Conservation (phyloP, 2,888 invertebrate genomes). For the Agrochola lychnidis region DNA sequence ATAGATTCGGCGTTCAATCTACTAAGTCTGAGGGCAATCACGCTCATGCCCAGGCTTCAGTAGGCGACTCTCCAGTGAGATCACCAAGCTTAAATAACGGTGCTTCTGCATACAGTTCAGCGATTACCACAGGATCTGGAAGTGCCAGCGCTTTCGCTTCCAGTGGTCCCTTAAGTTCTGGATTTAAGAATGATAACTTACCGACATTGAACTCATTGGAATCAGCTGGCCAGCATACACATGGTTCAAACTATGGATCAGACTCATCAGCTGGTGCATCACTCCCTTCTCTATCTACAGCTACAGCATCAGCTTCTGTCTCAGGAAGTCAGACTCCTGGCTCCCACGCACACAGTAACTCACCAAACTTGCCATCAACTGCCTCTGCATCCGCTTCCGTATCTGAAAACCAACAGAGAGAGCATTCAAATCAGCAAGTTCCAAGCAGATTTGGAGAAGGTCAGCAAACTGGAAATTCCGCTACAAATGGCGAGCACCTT, state of each 20-base stretch:
- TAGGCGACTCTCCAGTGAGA: constrained; percentile 15
- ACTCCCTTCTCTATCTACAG: constrained; percentile 22
- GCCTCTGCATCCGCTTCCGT: constrained; percentile 26
- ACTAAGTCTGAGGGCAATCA: constrained; percentile 47
- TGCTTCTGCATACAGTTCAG: constrained; percentile 52
- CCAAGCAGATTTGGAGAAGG: constrained; percentile 44
- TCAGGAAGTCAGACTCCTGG: constrained; percentile 24
- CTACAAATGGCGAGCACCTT: neutral
- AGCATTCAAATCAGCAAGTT: constrained; percentile 28
- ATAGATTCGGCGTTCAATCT: constrained; percentile 51
- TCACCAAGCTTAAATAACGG: constrained; percentile 7
- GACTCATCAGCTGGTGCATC: constrained; percentile 39
- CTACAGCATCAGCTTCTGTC: constrained; percentile 40
- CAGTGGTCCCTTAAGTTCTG: constrained; percentile 57
- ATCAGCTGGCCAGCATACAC: constrained; percentile 14
- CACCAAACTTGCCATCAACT: constrained; percentile 27
- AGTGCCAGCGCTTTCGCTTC: constrained; percentile 61
- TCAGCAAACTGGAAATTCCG: constrained; percentile 17
- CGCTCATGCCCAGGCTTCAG: constrained; percentile 16
- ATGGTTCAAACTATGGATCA: constrained; percentile 24
- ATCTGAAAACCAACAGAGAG: constrained; percentile 18
- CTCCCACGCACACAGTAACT: neutral
- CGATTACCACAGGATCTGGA: constrained; percentile 48
- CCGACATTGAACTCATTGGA: constrained; percentile 10
- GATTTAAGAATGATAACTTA: constrained; percentile 69